phyloP scores from a whole-genome alignment of 2,113 vertebrate genomes.

The Aphelocoma coerulescens region DNA sequence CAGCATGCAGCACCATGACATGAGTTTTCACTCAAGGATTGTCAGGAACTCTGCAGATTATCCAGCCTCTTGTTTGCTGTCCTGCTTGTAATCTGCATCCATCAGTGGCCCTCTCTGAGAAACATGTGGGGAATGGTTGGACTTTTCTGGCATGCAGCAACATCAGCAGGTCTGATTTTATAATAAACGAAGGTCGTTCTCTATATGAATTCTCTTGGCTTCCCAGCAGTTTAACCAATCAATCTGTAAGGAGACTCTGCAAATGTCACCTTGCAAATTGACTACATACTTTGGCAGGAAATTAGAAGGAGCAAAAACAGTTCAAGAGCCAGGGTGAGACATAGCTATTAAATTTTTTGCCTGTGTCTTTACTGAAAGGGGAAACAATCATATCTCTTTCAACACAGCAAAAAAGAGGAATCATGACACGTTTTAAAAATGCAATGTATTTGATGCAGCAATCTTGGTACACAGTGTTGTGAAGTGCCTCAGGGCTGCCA shows the following conservation, averaged over 20 bases:
- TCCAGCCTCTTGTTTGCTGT: not conserved
- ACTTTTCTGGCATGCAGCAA: not conserved
- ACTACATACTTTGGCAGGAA: constrained; percentile 4
- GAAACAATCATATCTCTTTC: constrained; percentile 46
- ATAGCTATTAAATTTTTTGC: constrained; percentile 34
- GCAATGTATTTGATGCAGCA: not conserved
- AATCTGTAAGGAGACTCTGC: constrained; percentile 10
- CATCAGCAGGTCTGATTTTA: constrained; percentile 9
- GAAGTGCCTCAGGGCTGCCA: not conserved
- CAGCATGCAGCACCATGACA: not conserved
- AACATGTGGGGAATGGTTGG: not conserved
- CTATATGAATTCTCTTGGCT: not conserved
- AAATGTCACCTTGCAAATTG: constrained; percentile 59
- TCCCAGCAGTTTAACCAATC: constrained; percentile 29
- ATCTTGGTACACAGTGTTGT: not conserved
- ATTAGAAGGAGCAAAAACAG: constrained; percentile 40
- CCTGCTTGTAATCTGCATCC: not conserved
- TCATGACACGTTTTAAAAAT: not conserved
- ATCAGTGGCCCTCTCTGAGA: not conserved
- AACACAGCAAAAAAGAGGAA: not conserved
- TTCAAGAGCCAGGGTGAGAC: not conserved
- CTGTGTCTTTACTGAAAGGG: not conserved
- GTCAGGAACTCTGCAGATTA: not conserved
- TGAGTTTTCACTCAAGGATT: not conserved
- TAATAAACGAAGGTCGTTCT: not conserved